phyloP scores from a whole-genome alignment of 2,113 vertebrate species.

The Mystacornis crossleyi region DNA sequence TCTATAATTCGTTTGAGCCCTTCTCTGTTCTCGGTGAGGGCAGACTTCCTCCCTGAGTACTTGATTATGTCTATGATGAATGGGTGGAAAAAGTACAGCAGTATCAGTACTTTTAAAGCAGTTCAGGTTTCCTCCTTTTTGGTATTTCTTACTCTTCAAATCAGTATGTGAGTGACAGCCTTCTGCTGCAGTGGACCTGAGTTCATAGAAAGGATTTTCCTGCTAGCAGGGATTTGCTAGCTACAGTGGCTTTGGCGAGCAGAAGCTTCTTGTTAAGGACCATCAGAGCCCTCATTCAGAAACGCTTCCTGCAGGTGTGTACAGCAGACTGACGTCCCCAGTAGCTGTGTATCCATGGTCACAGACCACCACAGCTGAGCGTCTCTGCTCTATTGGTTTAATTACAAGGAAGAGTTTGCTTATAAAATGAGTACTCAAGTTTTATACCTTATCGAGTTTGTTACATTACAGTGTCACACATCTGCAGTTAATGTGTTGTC shows the following conservation, averaged over 20 bases:
- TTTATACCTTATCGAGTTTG: constrained; percentile 36
- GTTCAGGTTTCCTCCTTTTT: not conserved
- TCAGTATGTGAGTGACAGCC: not conserved
- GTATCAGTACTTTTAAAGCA: not conserved
- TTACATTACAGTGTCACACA: not conserved
- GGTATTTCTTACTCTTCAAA: not conserved
- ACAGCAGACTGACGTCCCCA: not conserved
- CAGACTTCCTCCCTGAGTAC: not conserved
- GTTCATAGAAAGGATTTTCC: not conserved
- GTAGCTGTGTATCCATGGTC: not conserved
- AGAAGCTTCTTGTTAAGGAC: not conserved
- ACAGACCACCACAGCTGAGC: not conserved
- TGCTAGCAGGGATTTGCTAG: not conserved
- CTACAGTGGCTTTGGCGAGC: not conserved
- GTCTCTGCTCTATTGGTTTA: constrained; percentile 41
- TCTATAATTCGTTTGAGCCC: not conserved
- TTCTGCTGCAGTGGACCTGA: not conserved
- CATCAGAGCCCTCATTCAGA: not conserved
- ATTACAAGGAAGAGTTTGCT: constrained; percentile 48
- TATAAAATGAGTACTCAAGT: constrained; percentile 15
- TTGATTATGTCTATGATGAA: not conserved
- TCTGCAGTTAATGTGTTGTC: not conserved
- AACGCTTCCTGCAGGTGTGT: not conserved
- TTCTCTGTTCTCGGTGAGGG: not conserved
- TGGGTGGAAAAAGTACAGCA: not conserved